Conservation (phyloP, 1,140 invertebrate species). For the Drosophila saltans region DNA sequence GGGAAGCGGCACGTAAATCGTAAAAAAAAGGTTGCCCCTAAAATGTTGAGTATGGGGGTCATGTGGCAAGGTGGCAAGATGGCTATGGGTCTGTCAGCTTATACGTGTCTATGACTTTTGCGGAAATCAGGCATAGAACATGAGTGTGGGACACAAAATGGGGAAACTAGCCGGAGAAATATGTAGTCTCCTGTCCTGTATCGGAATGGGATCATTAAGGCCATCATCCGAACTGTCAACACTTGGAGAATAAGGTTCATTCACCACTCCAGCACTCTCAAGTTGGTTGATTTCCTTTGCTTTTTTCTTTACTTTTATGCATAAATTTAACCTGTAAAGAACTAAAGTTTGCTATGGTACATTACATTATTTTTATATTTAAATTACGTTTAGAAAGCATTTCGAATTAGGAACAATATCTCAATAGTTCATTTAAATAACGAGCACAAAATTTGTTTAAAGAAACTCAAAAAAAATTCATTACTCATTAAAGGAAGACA, state of each 20-base stretch:
- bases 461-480: no score
- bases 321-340: neutral
- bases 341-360: neutral
- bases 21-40: constrained; percentile 71
- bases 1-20: constrained; percentile 77
- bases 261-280: neutral
- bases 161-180: constrained; percentile 1
- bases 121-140: constrained; percentile 32
- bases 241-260: constrained; percentile 10
- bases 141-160: constrained; percentile 4
- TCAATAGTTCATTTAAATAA: no score
- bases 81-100: constrained; percentile 42
- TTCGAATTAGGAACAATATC: neutral
- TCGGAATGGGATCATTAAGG: constrained; percentile 10
- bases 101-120: constrained; percentile 60
- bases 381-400: neutral
- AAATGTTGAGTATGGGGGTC: constrained; percentile 23
- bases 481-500: no score
- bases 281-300: neutral
- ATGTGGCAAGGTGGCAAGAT: constrained; percentile 3
- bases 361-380: neutral
- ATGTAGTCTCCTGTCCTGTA: constrained; percentile 3
- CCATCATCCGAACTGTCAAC: constrained; percentile 11
- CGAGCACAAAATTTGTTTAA: no score
- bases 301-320: neutral